Evolutionary conservation across 2,113 vertebrate species (phyloP).

Genomic region (Galemys pyrenaicus): DNA sequence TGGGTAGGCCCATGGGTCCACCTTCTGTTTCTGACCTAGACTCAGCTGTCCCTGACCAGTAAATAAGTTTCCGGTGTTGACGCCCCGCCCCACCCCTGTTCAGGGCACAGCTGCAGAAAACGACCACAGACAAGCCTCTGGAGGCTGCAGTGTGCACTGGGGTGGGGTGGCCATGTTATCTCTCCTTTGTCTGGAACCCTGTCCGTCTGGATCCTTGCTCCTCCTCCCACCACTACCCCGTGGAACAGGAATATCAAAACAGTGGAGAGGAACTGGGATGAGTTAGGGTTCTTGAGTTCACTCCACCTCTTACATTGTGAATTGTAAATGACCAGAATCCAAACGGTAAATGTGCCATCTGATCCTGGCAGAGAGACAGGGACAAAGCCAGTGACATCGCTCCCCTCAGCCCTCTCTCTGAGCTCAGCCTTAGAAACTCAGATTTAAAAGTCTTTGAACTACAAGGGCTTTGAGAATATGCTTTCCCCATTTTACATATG

Average conservation of each 20-base stretch:
- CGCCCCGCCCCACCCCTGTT: not conserved
- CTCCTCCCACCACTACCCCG: not conserved
- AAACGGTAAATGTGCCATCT: not conserved
- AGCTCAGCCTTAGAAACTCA: not conserved
- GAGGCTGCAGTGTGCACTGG: not conserved
- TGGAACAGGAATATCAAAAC: not conserved
- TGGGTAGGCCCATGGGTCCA: not conserved
- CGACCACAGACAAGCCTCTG: not conserved
- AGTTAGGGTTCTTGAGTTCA: not conserved
- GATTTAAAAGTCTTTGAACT: conserved; percentile 2
- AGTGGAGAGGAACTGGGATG: not conserved
- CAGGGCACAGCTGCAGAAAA: conserved; percentile 62
- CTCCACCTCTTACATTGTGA: fast-evolving
- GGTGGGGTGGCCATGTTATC: not conserved
- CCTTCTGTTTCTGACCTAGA: not conserved
- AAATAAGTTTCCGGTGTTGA: conserved; percentile 58
- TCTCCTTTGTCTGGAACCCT: conserved; percentile 10
- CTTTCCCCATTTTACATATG: not conserved
- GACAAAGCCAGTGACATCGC: not conserved
- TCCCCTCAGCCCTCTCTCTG: not conserved
- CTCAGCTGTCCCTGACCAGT: conserved; percentile 39
- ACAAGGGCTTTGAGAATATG: not conserved
- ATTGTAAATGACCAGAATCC: not conserved
- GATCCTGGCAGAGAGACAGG: not conserved
- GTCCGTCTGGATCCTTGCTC: not conserved